Base-by-base conservation (phyloP, 2,797 vertebrate genomes). In the Pipistrellus nathusii region DNA sequence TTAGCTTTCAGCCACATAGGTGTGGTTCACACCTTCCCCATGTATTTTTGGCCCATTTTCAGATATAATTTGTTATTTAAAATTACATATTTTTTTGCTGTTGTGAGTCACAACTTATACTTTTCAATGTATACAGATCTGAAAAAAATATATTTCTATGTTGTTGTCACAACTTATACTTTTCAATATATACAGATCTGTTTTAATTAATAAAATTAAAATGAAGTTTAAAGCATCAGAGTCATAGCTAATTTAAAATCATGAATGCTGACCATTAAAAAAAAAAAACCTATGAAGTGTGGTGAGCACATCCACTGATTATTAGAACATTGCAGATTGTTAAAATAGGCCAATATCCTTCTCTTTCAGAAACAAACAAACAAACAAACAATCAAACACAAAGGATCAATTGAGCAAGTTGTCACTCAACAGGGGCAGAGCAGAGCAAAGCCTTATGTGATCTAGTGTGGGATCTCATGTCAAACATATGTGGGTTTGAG, bases 191-290 rank as follows among this genome's bases (percentile, higher is more conserved):
- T 21, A 53, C 7, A 86, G 8, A 48, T 73, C 27, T 77, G 46
- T 57, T 90, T 85, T 85, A 82, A 82, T 82, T 35, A 86, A 92
- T 68, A 78, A 94, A 86, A 94, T 41, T 23, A 15, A 72, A 94
- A 89, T 82, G 57, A 71, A 48, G 25, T 73, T 87, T 30, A 86
- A 87, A 93, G 53, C 6, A 88, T 89, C 68, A 75, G 55, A 81
- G 1, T 72, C 46, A 59, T 35, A 85, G 46, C 53, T 94, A 23
- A 69, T 86, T 59, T 83, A 32, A 9, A 92, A 44, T 78, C 41
- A 84, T 23, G n/a, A 64, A 84, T 78, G 78, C 2, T 90, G 69
- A 87, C 48, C 23, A 66, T 32, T 46, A 9, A 78, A 72, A 57
- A 55, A 71, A 83, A 46, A 8, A 12, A n/a, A n/a, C n/a, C 32